These are phyloP conservation scores for Eupithecia subumbrata DNA, from an alignment of 2,888 invertebrate species.

Conservation along the genomic window DNA sequence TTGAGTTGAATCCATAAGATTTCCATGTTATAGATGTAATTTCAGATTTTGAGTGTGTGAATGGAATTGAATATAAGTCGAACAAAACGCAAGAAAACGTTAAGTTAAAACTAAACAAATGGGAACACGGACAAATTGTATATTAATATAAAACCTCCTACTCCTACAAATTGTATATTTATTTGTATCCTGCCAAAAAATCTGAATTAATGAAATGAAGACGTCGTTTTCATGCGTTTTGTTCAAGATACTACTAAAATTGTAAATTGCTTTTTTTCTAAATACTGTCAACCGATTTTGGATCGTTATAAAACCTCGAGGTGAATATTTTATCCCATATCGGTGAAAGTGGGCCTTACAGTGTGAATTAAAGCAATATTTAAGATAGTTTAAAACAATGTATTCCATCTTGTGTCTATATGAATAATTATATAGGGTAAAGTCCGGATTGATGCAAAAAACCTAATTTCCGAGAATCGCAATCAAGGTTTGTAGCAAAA, in stretches of 20 bases:
- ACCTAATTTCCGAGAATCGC: not conserved
- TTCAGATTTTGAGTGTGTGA: not conserved
- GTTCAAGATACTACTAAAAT: not conserved
- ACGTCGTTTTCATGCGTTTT: not conserved
- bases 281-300: not conserved
- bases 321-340: not conserved
- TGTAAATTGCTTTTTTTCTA: not conserved
- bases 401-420: conserved; percentile 44
- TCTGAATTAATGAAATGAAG: not conserved
- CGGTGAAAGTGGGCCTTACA: conserved; percentile 10
- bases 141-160: no score
- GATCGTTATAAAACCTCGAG: not conserved
- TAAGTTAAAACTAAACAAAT: not conserved
- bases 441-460: not conserved
- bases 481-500: not conserved
- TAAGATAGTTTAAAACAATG: conserved; percentile 39
- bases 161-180: not conserved
- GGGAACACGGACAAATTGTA: not conserved
- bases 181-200: not conserved
- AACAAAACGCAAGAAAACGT: not conserved
- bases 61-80: not conserved
- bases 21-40: not conserved
- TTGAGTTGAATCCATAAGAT: not conserved
- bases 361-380: conserved; percentile 30
- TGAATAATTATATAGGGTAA: conserved; percentile 38